Evolutionary conservation across 2,888 invertebrate genomes (phyloP).

Genomic region (Nyleta sp.): DNA sequence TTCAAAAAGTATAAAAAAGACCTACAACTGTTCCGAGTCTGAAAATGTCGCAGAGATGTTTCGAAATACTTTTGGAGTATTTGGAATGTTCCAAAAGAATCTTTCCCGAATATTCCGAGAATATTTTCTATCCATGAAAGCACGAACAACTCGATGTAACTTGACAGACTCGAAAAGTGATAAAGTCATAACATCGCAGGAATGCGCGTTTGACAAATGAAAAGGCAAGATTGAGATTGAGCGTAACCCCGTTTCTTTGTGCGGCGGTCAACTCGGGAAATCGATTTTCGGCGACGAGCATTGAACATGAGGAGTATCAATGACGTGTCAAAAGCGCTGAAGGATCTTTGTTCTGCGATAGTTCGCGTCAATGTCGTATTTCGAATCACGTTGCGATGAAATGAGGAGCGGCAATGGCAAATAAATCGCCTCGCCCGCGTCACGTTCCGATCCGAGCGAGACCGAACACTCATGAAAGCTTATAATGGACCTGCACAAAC

Average conservation of each 20-base stretch:
- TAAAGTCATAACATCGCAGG: background rate
- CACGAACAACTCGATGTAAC: too few species aligned
- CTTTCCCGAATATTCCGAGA: too few species aligned
- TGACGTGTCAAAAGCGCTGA: constrained; percentile 48
- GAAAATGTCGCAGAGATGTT: too few species aligned
- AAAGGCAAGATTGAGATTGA: constrained; percentile 13
- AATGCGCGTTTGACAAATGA: constrained; percentile 22
- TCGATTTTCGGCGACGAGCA: constrained; percentile 29
- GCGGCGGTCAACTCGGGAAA: constrained; percentile 13
- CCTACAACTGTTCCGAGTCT: too few species aligned
- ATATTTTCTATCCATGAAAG: too few species aligned
- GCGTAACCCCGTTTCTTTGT: constrained; percentile 27
- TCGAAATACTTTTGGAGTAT: too few species aligned
- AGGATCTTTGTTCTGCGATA: constrained; percentile 48
- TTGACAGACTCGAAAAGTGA: too few species aligned
- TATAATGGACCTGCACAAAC: constrained; percentile 79
- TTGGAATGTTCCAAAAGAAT: too few species aligned
- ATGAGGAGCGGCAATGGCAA: constrained; percentile 82
- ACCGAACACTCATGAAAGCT: constrained; percentile 78
- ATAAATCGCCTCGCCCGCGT: constrained; percentile 81
- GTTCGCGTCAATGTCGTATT: constrained; percentile 59
- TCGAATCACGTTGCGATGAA: constrained; percentile 79
- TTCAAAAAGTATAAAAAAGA: too few species aligned
- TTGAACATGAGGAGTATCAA: constrained; percentile 34
- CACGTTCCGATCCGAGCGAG: constrained; percentile 80